Evolutionary conservation across 2,113 vertebrate species (phyloP), one percentile per base, ranked within the genome.

Genomic region (Mesitornis unicolor): DNA sequence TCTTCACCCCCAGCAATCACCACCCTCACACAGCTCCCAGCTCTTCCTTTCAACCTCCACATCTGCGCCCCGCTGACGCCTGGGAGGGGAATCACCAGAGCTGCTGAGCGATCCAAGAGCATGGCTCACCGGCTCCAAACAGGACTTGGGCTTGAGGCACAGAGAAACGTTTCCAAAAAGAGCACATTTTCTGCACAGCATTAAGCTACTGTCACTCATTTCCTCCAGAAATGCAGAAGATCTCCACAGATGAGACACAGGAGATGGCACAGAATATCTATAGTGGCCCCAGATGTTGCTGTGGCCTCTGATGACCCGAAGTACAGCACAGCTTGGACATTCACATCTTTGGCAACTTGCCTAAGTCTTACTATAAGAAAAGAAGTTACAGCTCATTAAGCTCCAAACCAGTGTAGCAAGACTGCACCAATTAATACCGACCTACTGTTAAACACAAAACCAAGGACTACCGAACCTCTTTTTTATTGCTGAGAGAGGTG

Each of bases 61-160:
- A 10, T 1, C 75, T 20, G 16, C n/a, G 12, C 2, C 1, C 7
- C 5, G 64, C n/a, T 69, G 54, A 24, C 18, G 1, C 31, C 28
- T 21, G 20, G 71, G 57, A 77, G 47, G 19, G 14, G 70, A 83
- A 33, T 61, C 45, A 67, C 42, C 57, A 53, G 57, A 40, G 60
- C 70, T 48, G 31, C 9, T 0, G 6, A 67, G 38, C 9, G 53
- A 77, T 11, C 68, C 4, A 18, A 38, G 35, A 59, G 57, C 16
- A 13, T 1, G 0, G 43, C 50, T 38, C 15, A 5, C 15, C 0
- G 0, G 33, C 29, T 57, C 53, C 22, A 10, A 65, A 38, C 4
- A 14, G 7, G 13, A 22, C 0, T 3, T 2, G 0, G 7, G 22
- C 63, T 38, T 2, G 11, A 80, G 12, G 3, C 0, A 0, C 42